phyloP scores from a whole-genome alignment of 2,113 vertebrate species.

The Morone saxatilis region DNA sequence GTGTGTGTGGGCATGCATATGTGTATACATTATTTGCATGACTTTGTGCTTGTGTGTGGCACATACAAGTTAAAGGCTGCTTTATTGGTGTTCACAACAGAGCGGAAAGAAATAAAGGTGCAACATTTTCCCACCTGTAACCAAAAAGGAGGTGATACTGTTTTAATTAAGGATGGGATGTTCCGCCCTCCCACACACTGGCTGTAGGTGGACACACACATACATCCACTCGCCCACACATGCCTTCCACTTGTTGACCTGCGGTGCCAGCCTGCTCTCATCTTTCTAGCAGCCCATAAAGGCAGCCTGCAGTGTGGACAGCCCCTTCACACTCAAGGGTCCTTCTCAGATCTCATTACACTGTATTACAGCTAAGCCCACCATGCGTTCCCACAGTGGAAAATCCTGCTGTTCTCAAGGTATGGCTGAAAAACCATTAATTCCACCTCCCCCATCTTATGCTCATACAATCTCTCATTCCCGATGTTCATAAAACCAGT shows the following conservation, averaged over 20 bases:
- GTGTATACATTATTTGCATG: slow-evolving; percentile 33
- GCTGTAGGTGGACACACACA: slow-evolving; percentile 29
- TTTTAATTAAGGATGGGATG: slow-evolving; percentile 60
- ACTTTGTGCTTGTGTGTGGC: slow-evolving; percentile 15
- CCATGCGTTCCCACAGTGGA: slow-evolving; percentile 68
- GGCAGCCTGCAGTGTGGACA: slow-evolving; percentile 58
- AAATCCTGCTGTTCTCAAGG: slow-evolving; percentile 57
- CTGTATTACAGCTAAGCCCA: slow-evolving; percentile 56
- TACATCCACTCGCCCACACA: slow-evolving; percentile 27
- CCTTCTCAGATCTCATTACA: slow-evolving; percentile 74
- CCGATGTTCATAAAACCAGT: slow-evolving; percentile 45
- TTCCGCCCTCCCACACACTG: slow-evolving; percentile 40
- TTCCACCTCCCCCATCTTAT: slow-evolving; percentile 33
- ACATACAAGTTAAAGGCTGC: slow-evolving; percentile 31
- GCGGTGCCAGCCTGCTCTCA: slow-evolving; percentile 57
- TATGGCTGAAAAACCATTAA: slow-evolving; percentile 62
- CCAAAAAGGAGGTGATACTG: slow-evolving; percentile 31
- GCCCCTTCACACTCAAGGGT: slow-evolving; percentile 66
- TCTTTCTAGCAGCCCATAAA: slow-evolving; percentile 76
- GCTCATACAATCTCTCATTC: slow-evolving; percentile 29
- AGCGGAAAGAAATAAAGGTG: slow-evolving; percentile 24
- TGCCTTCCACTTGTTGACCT: slow-evolving; percentile 62
- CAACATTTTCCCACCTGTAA: slow-evolving; percentile 62
- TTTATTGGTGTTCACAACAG: slow-evolving; percentile 61
- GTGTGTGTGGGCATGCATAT: slow-evolving; percentile 30